Base-by-base conservation (phyloP, 2,113 vertebrate genomes). In the Leucosticte australis region DNA sequence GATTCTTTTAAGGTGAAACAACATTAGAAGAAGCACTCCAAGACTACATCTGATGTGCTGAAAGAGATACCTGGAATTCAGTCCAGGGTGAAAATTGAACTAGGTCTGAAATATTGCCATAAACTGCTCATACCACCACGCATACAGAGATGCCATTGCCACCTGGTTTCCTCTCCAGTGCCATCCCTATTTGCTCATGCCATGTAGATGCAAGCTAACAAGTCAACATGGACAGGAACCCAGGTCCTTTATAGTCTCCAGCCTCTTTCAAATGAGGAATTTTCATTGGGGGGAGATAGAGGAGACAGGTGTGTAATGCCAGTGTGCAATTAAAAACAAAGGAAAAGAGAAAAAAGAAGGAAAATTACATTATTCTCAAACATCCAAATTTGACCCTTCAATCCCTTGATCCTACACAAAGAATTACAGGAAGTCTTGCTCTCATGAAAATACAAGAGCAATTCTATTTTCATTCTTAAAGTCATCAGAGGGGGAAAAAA, bases 81-180 rank as follows among this genome's bases (percentile, higher is more conserved):
- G 13, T 31, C 8, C 49, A 44, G 41, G 16, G 44, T 60, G 19
- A 47, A 39, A 83, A 39, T 24, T 1, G 0, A 69, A 16, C 13
- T 27, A 33, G 15, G 10, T 44, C n/a, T 77, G 16, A 71, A 80
- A 23, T 33, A 81, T 1, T 11, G 41, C 20, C 26, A 63, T 13
- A 7, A 84, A 81, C 9, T n/a, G 26, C 44, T 28, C 7, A 71
- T 18, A 35, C 15, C 0, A 2, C 16, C 0, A 3, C 18, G 39
- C 53, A 63, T 8, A 10, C 6, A 35, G 18, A 60, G 13, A 56
- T 37, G 30, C 12, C 62, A 59, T 2, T 3, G 7, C 14, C 60
- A 89, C 11, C 41, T 8, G 2, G 21, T 50, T 78, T 83, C 50
- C 55, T 55, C 44, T 46, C 27, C 16, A 26, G 11, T 8, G 9